phyloP scores from a whole-genome alignment of 2,113 vertebrate genomes.

The Camelus bactrianus region DNA sequence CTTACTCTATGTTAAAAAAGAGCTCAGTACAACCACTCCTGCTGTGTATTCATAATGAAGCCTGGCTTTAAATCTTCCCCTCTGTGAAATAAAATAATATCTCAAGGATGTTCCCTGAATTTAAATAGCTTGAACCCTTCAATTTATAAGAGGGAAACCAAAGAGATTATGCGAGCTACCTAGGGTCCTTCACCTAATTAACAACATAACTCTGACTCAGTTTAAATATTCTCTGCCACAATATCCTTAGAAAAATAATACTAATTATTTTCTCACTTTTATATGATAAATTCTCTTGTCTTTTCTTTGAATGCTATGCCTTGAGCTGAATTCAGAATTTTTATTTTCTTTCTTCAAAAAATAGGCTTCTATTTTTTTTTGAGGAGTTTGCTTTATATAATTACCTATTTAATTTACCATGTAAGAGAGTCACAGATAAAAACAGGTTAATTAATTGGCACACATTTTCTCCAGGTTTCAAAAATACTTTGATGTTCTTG shows the following conservation, averaged over 20 bases:
- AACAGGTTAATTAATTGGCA: neutral
- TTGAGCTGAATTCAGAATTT: neutral
- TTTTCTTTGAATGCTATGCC: neutral
- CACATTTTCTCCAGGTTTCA: neutral
- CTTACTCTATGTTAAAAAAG: neutral
- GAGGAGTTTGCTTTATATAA: neutral
- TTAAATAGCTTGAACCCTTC: neutral
- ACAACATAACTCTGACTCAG: neutral
- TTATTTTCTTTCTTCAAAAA: neutral
- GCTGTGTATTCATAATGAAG: neutral
- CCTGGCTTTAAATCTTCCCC: neutral
- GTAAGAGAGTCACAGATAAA: neutral
- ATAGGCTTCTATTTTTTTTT: neutral
- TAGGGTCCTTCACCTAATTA: neutral
- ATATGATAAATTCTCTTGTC: neutral
- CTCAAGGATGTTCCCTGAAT: neutral
- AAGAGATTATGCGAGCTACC: neutral
- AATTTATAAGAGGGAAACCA: neutral
- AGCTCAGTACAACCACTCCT: neutral
- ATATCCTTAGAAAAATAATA: neutral
- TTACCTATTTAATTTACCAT: neutral
- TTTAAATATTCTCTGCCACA: neutral
- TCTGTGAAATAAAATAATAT: neutral
- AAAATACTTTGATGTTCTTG: conserved; percentile 11
- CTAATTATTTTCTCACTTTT: neutral